Evolutionary conservation across 2,888 invertebrate species (phyloP).

Genomic region (Nycteola revayana): DNA sequence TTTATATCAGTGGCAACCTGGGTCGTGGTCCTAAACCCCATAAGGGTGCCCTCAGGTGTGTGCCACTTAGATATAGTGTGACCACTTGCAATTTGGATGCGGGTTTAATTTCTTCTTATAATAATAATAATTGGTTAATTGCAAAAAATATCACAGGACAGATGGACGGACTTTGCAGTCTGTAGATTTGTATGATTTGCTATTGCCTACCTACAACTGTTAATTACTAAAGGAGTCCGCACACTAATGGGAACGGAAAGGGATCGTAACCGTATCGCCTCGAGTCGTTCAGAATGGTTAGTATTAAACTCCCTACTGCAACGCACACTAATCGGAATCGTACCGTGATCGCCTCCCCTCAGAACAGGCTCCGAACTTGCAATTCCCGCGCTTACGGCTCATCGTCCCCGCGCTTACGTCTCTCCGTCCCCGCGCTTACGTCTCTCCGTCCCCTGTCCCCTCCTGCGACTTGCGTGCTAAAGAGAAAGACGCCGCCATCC

Average conservation of each 20-base stretch:
- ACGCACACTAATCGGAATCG: slow-evolving; percentile 21
- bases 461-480: slow-evolving; percentile 17
- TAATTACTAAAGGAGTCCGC: slow-evolving; percentile 3
- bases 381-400: slow-evolving; percentile 15
- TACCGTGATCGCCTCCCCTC: slow-evolving; percentile 17
- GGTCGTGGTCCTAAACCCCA: no score
- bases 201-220: no score
- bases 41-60: no score
- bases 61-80: no score
- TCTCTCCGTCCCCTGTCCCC: slow-evolving; percentile 15
- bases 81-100: no score
- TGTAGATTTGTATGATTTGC: no score
- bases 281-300: slow-evolving; percentile 19
- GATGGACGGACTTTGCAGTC: no score
- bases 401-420: slow-evolving; percentile 10
- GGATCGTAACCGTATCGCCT: slow-evolving; percentile 14
- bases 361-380: slow-evolving; percentile 12
- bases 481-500: no score
- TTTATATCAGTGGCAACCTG: no score
- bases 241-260: slow-evolving; percentile 8
- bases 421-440: slow-evolving; percentile 13
- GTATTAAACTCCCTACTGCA: slow-evolving; percentile 20
- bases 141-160: no score
- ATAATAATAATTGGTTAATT: no score
- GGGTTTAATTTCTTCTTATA: no score